Percentiles rank a stretch among this genome's conserved stretches.
Conservation (phyloP, 2,888 invertebrate species). For the Lasius platythorax region DNA sequence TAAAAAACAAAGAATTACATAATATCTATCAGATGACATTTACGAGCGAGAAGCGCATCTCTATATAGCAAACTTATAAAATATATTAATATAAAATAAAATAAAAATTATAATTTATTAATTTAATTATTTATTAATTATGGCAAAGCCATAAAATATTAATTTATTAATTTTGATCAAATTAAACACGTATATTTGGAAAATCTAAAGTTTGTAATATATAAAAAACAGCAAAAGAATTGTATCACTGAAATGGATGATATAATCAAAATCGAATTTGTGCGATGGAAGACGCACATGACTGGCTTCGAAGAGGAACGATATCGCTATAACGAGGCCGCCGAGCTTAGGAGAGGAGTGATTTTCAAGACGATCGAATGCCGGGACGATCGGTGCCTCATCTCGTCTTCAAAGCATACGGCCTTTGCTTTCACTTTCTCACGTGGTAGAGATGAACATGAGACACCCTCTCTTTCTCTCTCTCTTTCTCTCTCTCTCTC, state of each 20-base stretch:
- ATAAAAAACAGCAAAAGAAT: not conserved
- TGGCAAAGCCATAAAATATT: not conserved
- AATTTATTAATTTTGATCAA: not conserved
- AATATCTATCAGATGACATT: not conserved
- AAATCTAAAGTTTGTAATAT: not conserved
- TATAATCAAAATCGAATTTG: not conserved
- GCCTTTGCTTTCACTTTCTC: conserved; percentile 82
- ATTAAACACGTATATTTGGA: not conserved
- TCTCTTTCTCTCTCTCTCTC: conserved; percentile 66
- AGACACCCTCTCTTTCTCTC: conserved; percentile 66
- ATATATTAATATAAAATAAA: not conserved
- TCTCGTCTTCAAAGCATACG: conserved; percentile 60
- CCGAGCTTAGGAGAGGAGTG: conserved; percentile 43
- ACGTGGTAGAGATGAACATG: conserved; percentile 75
- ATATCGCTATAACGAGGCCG: conserved; percentile 26
- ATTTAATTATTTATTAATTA: not conserved
- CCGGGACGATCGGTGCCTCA: conserved; percentile 60
- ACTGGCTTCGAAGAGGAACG: conserved; percentile 4
- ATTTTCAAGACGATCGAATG: conserved; percentile 69
- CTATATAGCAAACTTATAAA: not conserved
- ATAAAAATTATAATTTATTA: not conserved
- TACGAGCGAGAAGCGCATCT: not conserved
- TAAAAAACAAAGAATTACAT: not conserved
- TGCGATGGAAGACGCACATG: not conserved
- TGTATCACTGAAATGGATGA: not conserved